Evolutionary conservation across 1,140 invertebrate species (phyloP).

Genomic region (Trichoplusia ni): DNA sequence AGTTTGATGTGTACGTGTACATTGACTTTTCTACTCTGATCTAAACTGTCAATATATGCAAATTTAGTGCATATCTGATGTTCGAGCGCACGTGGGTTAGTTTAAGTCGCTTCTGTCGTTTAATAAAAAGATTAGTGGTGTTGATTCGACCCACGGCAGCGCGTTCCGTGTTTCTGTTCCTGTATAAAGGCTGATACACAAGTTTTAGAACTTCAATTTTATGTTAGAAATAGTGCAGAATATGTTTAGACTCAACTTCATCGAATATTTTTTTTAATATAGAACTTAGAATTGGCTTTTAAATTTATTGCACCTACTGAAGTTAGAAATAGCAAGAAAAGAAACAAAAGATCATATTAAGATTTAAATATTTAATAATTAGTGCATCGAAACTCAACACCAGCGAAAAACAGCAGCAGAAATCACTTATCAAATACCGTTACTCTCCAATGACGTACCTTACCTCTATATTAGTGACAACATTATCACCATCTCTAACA

Average conservation of each 20-base stretch:
- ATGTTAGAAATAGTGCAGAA: neutral
- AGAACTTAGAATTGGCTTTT: too few species aligned
- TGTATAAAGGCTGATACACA: slow-evolving; percentile 29
- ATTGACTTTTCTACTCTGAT: slow-evolving; percentile 40
- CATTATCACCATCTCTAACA: slow-evolving; percentile 8
- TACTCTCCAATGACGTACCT: too few species aligned
- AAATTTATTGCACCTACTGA: too few species aligned
- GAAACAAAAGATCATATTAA: too few species aligned
- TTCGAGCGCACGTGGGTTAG: slow-evolving; percentile 61
- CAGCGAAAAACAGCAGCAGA: too few species aligned
- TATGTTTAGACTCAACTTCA: neutral
- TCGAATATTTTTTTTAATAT: neutral
- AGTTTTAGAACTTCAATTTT: neutral
- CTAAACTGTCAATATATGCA: slow-evolving; percentile 71
- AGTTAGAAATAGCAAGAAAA: too few species aligned
- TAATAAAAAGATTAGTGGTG: slow-evolving; percentile 66
- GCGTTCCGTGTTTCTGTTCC: slow-evolving; percentile 46
- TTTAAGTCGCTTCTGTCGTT: slow-evolving; percentile 63
- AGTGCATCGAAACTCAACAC: too few species aligned
- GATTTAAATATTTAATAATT: too few species aligned
- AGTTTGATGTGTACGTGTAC: slow-evolving; percentile 26
- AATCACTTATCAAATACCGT: too few species aligned
- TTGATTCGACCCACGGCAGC: slow-evolving; percentile 70
- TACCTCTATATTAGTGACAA: neutral
- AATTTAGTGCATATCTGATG: slow-evolving; percentile 65